Evolutionary conservation across 2,888 invertebrate species (phyloP), one percentile per base, ranked within the genome.

Genomic region (Dugesia japonica): DNA sequence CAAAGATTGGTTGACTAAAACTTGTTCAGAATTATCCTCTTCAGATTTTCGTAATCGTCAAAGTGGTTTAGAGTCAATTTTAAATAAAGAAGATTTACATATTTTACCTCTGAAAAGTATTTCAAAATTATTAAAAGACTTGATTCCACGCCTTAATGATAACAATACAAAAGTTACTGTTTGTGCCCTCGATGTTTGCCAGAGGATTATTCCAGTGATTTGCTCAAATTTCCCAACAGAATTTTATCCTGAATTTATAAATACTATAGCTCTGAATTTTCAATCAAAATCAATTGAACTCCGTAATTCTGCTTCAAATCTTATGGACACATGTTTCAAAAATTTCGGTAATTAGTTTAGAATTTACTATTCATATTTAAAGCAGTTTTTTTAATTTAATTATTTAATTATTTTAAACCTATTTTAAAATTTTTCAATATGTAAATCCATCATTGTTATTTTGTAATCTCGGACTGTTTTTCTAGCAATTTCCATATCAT

Each of bases 151-250:
- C 7, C 56, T 56, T 23, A 56, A 56, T 56, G 56, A 56, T n/a
- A 56, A 56, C n/a, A 56, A 56, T n/a, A 56, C 56, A 56, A 56
- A 56, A 56, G 56, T 56, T 56, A 56, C 56, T 20, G 23, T 56
- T 9, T 20, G 9, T 23, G 56, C 56, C 23, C n/a, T 56, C 1
- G 56, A 56, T n/a, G 56, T 56, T 56, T 56, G 56, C 56, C 56
- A 56, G 56, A 56, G 17, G 17, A 56, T 56, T n/a, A 56, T 56
- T 4, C 56, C 56, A 20, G 7, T 56, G 4, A 56, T 56, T 56
- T 56, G 56, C 56, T 56, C 56, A 56, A 56, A 20, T 56, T 56
- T 56, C n/a, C 56, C 56, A 56, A 56, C 56, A 56, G 56, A 56
- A n/a, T 20, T 56, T n/a, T 23, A 9, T 56, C 23, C 56, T 56